These are phyloP conservation scores for Rhipidura dahli DNA, from an alignment of 2,113 vertebrate species.

Conservation along the genomic window DNA sequence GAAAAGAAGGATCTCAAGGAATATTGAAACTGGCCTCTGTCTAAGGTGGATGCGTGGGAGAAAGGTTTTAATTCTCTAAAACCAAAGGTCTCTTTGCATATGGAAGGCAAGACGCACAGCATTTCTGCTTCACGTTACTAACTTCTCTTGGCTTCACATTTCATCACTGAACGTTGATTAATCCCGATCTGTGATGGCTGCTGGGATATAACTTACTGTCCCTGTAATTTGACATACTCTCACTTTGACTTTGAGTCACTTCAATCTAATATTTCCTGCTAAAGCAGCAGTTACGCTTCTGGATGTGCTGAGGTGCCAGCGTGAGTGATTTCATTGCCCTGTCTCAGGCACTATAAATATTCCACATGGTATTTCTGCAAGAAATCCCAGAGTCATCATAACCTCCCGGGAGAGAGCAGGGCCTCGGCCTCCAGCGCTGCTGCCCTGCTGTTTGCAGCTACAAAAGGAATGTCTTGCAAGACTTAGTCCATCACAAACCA, in stretches of 20 bases:
- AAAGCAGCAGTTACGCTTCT: not conserved
- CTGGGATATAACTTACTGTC: not conserved
- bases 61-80: not conserved
- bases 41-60: fast-evolving
- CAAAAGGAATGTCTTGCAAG: not conserved
- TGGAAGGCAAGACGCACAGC: too few relatives aligned
- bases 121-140: fast-evolving
- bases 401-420: slow-evolving; percentile 1
- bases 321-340: not conserved
- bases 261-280: not conserved
- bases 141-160: fast-evolving
- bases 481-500: fast-evolving
- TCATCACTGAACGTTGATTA: fast-evolving
- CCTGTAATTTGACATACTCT: fast-evolving
- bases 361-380: not conserved
- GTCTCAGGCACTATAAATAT: slow-evolving; percentile 31
- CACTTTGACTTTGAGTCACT: not conserved
- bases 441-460: not conserved
- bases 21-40: fast-evolving
- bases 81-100: fast-evolving
- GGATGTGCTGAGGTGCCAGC: not conserved
- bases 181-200: fast-evolving
- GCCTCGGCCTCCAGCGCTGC: not conserved
- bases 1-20: not conserved
- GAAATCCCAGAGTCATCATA: slow-evolving; percentile 48